Conservation (phyloP, 2,797 vertebrate species). For the Periparus ater region DNA sequence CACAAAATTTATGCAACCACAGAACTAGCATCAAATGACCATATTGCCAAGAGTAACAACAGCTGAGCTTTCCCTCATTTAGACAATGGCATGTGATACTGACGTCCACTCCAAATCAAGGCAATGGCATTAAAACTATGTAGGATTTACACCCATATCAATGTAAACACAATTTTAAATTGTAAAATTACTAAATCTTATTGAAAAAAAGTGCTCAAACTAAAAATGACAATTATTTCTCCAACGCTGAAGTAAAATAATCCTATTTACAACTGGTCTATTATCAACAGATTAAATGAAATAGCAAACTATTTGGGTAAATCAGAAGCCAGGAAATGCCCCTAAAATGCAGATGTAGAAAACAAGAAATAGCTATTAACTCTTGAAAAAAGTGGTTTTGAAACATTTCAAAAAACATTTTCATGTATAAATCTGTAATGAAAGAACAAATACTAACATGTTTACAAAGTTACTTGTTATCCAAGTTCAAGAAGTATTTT, state of each 20-base stretch:
- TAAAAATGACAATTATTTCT: not conserved
- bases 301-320: not conserved
- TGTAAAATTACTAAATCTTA: not conserved
- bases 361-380: not conserved
- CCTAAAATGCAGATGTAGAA: not conserved
- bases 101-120: not conserved
- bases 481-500: not conserved
- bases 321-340: not conserved
- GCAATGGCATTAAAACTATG: not conserved
- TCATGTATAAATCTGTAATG: not conserved
- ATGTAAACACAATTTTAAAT: not conserved
- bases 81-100: not conserved
- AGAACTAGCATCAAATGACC: not conserved
- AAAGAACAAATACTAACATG: not conserved
- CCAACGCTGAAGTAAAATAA: not conserved
- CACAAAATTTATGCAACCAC: not conserved
- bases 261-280: not conserved
- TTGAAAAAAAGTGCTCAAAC: not conserved
- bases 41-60: not conserved
- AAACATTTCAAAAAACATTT: not conserved
- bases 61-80: not conserved
- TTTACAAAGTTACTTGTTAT: not conserved
- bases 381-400: not conserved
- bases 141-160: not conserved
- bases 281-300: not conserved